Percentiles rank a stretch among this genome's conserved stretches.
phyloP scores from a whole-genome alignment of 2,888 invertebrate genomes.

The Ethmia dodecea region DNA sequence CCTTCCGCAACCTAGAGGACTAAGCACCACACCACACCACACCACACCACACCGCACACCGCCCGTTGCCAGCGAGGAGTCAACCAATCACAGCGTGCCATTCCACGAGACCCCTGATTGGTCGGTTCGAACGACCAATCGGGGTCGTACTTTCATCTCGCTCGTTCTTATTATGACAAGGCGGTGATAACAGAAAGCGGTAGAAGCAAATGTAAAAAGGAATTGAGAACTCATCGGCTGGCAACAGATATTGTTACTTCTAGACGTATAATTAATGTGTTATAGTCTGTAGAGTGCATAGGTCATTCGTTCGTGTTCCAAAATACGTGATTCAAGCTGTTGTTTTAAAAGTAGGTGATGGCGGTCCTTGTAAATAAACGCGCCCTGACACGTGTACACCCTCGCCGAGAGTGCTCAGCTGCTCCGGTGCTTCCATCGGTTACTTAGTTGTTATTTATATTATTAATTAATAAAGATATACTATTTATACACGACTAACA shows the following conservation, averaged over 20 bases:
- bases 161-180: no score
- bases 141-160: no score
- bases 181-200: no score
- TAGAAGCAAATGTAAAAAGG: background rate
- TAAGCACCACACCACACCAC: slow-evolving; percentile 60
- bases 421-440: slow-evolving; percentile 7
- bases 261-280: slow-evolving; percentile 38
- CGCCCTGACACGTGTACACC: slow-evolving; percentile 9
- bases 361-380: background rate
- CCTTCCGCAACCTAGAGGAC: slow-evolving; percentile 99
- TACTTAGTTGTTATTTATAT: slow-evolving; percentile 23
- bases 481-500: slow-evolving; percentile 49
- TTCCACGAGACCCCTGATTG: background rate
- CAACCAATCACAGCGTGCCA: background rate
- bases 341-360: slow-evolving; percentile 22
- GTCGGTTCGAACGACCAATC: background rate
- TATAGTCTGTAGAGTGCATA: slow-evolving; percentile 34
- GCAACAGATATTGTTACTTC: slow-evolving; percentile 27
- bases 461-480: slow-evolving; percentile 28
- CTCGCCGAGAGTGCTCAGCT: slow-evolving; percentile 1
- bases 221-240: slow-evolving; percentile 1
- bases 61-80: slow-evolving; percentile 3
- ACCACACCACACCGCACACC: slow-evolving; percentile 2
- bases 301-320: slow-evolving; percentile 40
- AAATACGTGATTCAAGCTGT: slow-evolving; percentile 35